Conservation (phyloP, 2,888 invertebrate genomes). For the Lasioglossum zephyrum region DNA sequence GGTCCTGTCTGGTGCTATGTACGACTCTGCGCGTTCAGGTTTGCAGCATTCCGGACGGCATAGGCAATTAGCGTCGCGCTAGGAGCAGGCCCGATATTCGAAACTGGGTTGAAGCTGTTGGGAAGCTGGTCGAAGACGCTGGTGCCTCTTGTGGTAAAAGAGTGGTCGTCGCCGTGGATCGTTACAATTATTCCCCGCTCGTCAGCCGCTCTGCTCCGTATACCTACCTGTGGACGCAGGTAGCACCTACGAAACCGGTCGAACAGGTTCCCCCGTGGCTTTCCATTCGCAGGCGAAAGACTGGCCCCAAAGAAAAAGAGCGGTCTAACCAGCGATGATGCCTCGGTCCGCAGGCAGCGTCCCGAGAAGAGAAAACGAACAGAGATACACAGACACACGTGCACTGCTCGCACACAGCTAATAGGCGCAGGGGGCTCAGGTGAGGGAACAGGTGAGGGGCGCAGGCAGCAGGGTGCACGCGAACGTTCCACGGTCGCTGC, state of each 20-base stretch:
- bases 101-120: conserved; percentile 17
- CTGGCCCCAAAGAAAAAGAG: conserved; percentile 41
- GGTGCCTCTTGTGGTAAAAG: not conserved
- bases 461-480: conserved; percentile 59
- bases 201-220: conserved; percentile 40
- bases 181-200: conserved; percentile 51
- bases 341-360: conserved; percentile 25
- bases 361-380: conserved; percentile 17
- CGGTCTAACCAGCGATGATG: conserved; percentile 57
- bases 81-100: conserved; percentile 2
- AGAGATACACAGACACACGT: not conserved
- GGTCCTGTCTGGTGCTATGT: not conserved
- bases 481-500: conserved; percentile 59
- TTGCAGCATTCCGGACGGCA: conserved; percentile 6
- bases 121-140: not conserved
- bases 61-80: conserved; percentile 5
- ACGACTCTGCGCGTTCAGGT: not conserved
- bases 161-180: conserved; percentile 11
- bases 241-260: conserved; percentile 77
- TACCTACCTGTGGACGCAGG: conserved; percentile 61
- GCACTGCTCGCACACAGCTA: not conserved
- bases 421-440: not conserved
- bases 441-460: not conserved
- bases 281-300: conserved; percentile 16
- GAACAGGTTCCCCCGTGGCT: conserved; percentile 71